Conservation (phyloP, 2,113 vertebrate species). For the Hiodon tergisus region DNA sequence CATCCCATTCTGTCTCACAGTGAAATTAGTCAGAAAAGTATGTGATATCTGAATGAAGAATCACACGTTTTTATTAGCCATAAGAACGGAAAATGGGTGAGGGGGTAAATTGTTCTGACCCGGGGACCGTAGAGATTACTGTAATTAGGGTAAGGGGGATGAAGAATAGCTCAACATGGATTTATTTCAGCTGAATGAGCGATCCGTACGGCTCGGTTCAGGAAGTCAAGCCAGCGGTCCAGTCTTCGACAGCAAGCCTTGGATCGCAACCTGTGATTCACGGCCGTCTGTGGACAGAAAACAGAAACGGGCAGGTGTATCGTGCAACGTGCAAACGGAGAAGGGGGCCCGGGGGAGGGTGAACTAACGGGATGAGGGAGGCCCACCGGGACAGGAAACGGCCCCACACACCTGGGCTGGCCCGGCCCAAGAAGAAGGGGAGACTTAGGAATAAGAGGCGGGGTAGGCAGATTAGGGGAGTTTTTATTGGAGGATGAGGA, state of each 20-base stretch:
- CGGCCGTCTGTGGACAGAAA: too few relatives aligned
- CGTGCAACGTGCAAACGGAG: not conserved
- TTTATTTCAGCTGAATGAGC: not conserved
- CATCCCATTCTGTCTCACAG: not conserved
- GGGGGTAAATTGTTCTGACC: not conserved
- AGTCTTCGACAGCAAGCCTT: too few relatives aligned
- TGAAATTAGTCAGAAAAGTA: not conserved
- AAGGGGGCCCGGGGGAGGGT: not conserved
- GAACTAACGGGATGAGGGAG: not conserved
- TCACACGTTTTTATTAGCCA: slow-evolving; percentile 3
- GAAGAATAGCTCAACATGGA: not conserved
- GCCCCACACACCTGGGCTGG: not conserved
- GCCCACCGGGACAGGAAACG: not conserved
- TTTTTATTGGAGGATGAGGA: too few relatives aligned
- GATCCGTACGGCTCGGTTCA: not conserved
- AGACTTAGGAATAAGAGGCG: not conserved
- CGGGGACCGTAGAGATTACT: not conserved
- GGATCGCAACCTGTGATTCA: too few relatives aligned
- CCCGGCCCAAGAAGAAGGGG: too few relatives aligned
- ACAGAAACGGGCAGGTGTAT: too few relatives aligned
- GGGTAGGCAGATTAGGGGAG: too few relatives aligned
- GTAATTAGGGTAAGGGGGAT: not conserved
- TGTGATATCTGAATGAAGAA: not conserved
- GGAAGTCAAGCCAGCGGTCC: not conserved
- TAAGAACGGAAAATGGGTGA: not conserved